phyloP scores from a whole-genome alignment of 1,140 invertebrate genomes.

The Nasonia giraulti region DNA sequence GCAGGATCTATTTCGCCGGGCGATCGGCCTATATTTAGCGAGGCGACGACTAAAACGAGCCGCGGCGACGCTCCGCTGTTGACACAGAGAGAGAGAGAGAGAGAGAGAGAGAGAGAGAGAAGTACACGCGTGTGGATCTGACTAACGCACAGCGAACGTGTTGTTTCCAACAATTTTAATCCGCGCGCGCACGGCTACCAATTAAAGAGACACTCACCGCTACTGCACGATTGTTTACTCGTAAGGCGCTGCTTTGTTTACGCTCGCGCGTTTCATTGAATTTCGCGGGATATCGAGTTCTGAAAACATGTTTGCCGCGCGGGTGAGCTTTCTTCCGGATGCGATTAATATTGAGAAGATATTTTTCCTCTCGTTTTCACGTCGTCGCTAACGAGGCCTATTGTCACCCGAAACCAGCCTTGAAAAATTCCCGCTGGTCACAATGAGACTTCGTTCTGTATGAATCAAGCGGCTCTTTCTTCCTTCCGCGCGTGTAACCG shows the following conservation, averaged over 20 bases:
- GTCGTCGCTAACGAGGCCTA: too few relatives aligned
- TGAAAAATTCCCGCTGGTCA: too few relatives aligned
- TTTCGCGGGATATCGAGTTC: too few relatives aligned
- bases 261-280: not conserved
- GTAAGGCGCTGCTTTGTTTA: not conserved
- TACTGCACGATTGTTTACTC: not conserved
- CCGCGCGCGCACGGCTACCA: not conserved
- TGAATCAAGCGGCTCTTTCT: not conserved
- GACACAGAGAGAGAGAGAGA: not conserved
- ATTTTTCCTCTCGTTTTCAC: not conserved
- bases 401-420: too few relatives aligned
- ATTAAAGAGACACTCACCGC: not conserved
- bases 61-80: not conserved
- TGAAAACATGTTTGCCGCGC: not conserved
- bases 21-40: constrained; percentile 12
- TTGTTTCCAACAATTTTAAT: not conserved
- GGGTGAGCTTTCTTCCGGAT: not conserved
- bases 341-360: not conserved
- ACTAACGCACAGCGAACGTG: not conserved
- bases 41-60: not conserved
- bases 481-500: too few relatives aligned
- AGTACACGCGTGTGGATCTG: not conserved
- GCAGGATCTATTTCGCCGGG: not conserved
- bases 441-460: not conserved
- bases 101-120: not conserved